Conservation (phyloP, 2,888 invertebrate species). For the Syrista parreyssii region DNA sequence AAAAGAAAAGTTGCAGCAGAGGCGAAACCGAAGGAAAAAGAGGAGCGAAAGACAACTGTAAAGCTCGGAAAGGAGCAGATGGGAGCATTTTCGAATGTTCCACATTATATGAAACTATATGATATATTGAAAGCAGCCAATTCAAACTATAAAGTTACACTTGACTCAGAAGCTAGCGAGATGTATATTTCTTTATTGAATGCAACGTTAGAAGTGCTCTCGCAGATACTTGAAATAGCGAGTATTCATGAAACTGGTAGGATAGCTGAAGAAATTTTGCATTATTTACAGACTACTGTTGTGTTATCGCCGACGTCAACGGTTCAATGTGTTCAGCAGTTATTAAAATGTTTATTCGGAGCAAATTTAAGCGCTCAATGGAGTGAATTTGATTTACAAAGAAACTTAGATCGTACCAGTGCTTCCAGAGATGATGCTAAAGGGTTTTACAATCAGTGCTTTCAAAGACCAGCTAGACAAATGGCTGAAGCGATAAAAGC, state of each 20-base stretch:
- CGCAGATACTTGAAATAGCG: constrained; percentile 77
- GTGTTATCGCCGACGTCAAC: constrained; percentile 76
- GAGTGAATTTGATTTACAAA: constrained; percentile 52
- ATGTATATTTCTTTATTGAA: constrained; percentile 77
- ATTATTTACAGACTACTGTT: constrained; percentile 79
- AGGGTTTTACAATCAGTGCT: constrained; percentile 55
- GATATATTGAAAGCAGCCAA: constrained; percentile 85
- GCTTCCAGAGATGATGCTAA: constrained; percentile 33
- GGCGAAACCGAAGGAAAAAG: constrained; percentile 66
- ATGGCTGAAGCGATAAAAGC: constrained; percentile 56
- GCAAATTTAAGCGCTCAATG: constrained; percentile 74
- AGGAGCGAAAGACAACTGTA: constrained; percentile 63
- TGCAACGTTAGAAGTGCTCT: constrained; percentile 72
- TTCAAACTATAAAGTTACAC: constrained; percentile 88
- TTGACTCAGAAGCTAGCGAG: constrained; percentile 81
- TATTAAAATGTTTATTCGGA: constrained; percentile 80
- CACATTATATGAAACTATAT: constrained; percentile 88
- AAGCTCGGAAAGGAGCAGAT: constrained; percentile 65
- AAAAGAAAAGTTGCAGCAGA: constrained; percentile 59
- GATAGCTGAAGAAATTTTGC: constrained; percentile 83
- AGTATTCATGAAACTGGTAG: constrained; percentile 78
- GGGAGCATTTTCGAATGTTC: constrained; percentile 76
- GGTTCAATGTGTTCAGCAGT: constrained; percentile 81
- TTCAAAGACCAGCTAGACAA: constrained; percentile 54
- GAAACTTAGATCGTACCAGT: constrained; percentile 18